Evolutionary conservation across 1,140 invertebrate species (phyloP), one percentile per base, ranked within the genome.

Genomic region (Trachymyrmex cornetzi): DNA sequence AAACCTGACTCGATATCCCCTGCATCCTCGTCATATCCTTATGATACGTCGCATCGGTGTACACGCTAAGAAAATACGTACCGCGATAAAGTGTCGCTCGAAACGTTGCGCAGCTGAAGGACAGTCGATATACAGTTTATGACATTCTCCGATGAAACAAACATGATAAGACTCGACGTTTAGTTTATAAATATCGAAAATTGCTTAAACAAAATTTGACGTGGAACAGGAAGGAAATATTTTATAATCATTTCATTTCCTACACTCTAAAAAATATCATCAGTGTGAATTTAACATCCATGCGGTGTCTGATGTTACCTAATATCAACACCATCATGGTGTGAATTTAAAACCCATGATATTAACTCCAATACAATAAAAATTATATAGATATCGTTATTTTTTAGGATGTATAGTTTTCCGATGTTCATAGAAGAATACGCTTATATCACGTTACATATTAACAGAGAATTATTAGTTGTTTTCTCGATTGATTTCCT

Each of bases 31-130:
- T 57, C 38, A 2, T 59, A 82, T 74, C 24, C 53, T 14, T 7
- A 24, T 30, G 16, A 72, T 44, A n/a, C 38, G 38, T 24, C 30
- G n/a, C 22, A 9, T 38, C 34, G 34, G 16, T 48, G 53, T 44
- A 44, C 24, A 53, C 27, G 67, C 55, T 84, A 84, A 84, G 80
- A 84, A 84, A 84, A 61, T 84, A 74, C 55, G 30, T 38, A n/a
- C 7, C 55, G 57, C 69, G 57, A 74, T 74, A 59, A 84, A 74
- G 38, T 3, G 34, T 19, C 34, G 53, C 11, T 82, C 61, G 61
- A 80, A 50, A 69, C 14, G 22, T 44, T 50, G 67, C 34, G 6
- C 19, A 38, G 55, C 55, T 30, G 55, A 74, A 61, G 44, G 59
- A n/a, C 64, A 27, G 24, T 12, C 38, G 67, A 74, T 34, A 50